A percentile compares a stretch with the other conserved stretches of the same genome.
Conservation (phyloP, 2,113 vertebrate species). For the Rhegmatorhina hoffmannsi region DNA sequence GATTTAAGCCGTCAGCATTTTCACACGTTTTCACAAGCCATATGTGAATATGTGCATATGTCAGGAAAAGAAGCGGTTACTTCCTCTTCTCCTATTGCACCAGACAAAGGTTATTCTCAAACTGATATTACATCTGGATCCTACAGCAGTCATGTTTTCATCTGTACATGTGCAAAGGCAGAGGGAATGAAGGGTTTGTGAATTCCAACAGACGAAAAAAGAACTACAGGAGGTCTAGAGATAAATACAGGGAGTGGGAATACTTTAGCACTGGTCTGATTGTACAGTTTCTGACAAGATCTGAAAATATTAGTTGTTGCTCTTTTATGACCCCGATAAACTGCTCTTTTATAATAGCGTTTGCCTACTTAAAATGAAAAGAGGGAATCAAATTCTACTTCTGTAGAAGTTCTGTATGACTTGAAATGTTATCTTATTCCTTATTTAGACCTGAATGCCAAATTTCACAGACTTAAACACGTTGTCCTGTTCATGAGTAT, state of each 20-base stretch:
- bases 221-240: background rate
- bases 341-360: background rate
- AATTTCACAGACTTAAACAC: background rate
- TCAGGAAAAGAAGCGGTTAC: background rate
- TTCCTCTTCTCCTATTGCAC: background rate
- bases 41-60: background rate
- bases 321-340: background rate
- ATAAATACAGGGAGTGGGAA: background rate
- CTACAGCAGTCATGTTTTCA: background rate
- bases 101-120: background rate
- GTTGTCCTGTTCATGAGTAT: rapidly evolving
- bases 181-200: background rate
- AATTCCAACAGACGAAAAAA: background rate
- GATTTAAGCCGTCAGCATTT: background rate
- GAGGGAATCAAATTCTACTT: background rate
- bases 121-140: background rate
- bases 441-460: background rate
- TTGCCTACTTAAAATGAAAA: background rate
- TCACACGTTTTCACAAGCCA: background rate
- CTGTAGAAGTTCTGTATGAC: background rate
- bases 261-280: background rate
- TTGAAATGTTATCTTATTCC: background rate
- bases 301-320: background rate
- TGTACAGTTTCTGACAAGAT: background rate
- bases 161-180: background rate